These are phyloP conservation scores for Notechis scutatus DNA, from an alignment of 2,113 vertebrate genomes.

Conservation along the genomic window DNA sequence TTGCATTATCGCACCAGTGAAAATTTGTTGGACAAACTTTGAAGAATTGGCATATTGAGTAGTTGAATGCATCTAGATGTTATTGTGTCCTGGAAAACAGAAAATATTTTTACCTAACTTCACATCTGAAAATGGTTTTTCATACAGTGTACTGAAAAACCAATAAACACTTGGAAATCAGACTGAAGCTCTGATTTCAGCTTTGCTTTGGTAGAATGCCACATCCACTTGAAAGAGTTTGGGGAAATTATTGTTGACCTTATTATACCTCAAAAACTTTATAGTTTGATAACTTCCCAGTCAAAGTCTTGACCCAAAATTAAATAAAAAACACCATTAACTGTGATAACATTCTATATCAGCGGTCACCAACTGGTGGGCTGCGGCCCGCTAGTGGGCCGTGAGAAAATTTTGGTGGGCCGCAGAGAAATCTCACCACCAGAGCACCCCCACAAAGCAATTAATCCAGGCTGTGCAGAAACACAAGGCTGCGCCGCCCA, in stretches of 20 bases:
- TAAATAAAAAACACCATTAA: constrained; percentile 15
- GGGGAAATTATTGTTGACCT: not conserved
- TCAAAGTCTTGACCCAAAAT: constrained; percentile 26
- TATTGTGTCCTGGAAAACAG: not conserved
- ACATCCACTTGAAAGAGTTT: not conserved
- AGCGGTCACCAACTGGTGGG: too few species aligned
- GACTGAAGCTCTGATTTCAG: not conserved
- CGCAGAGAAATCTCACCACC: too few species aligned
- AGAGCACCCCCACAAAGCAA: too few species aligned
- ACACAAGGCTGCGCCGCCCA: too few species aligned
- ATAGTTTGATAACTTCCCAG: not conserved
- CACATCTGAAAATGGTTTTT: not conserved
- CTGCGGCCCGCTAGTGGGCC: too few species aligned
- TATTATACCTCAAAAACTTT: not conserved
- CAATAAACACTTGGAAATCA: not conserved
- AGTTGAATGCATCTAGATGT: not conserved
- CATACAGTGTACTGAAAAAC: not conserved
- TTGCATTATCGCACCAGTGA: not conserved
- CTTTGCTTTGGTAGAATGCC: not conserved
- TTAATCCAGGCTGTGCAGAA: too few species aligned
- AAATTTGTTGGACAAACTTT: not conserved
- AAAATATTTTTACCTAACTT: not conserved
- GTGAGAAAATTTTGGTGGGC: too few species aligned
- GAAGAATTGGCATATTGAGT: not conserved
- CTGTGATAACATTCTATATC: not conserved